A percentile compares a stretch with the other conserved stretches of the same genome.
Conservation (phyloP, 2,888 invertebrate species). For the Molorchus minor region DNA sequence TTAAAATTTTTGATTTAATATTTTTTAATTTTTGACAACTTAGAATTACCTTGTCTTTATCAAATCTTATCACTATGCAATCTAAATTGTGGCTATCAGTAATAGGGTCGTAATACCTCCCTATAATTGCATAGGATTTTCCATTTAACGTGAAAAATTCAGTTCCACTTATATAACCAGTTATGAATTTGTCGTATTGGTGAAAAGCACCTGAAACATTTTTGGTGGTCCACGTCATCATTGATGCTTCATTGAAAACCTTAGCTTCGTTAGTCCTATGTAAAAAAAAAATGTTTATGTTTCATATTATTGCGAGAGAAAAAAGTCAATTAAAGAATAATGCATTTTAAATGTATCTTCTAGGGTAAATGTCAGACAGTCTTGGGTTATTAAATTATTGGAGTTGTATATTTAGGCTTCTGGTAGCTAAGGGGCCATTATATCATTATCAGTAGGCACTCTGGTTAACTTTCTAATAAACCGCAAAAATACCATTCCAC, state of each 20-base stretch:
- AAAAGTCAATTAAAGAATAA: too few relatives aligned
- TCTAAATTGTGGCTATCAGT: slow-evolving; percentile 51
- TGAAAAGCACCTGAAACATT: slow-evolving; percentile 43
- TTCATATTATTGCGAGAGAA: neutral
- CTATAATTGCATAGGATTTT: slow-evolving; percentile 52
- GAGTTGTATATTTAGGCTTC: too few relatives aligned
- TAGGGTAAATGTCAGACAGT: neutral
- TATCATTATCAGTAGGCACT: too few relatives aligned
- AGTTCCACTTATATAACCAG: slow-evolving; percentile 56
- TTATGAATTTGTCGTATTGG: slow-evolving; percentile 41
- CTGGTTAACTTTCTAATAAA: too few relatives aligned
- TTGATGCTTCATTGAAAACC: slow-evolving; percentile 48
- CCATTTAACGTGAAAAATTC: slow-evolving; percentile 54
- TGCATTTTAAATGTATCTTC: neutral
- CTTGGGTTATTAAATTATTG: too few relatives aligned
- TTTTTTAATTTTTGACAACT: neutral
- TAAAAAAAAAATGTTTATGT: neutral
- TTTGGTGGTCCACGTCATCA: slow-evolving; percentile 49
- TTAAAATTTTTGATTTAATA: neutral
- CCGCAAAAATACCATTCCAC: too few relatives aligned
- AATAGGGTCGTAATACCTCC: slow-evolving; percentile 53
- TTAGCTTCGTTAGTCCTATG: slow-evolving; percentile 40
- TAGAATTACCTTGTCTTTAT: slow-evolving; percentile 47
- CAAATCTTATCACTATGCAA: slow-evolving; percentile 51
- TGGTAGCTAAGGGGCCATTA: too few relatives aligned